These are phyloP conservation scores for Polyommatus icarus DNA, from an alignment of 2,888 invertebrate species.

Conservation along the genomic window DNA sequence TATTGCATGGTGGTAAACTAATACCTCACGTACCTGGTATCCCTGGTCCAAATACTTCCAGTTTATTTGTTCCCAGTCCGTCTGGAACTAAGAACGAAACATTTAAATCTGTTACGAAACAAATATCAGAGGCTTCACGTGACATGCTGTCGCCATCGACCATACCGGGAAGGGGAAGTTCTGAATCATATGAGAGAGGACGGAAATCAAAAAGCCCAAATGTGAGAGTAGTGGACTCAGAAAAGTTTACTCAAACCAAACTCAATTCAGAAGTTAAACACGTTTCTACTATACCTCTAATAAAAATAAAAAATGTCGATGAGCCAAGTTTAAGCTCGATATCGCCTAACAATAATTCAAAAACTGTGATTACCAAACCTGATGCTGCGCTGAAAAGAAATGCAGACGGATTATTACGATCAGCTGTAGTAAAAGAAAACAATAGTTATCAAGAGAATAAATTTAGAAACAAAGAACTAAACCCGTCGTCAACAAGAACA, in stretches of 20 bases:
- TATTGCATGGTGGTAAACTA: slow-evolving; percentile 85
- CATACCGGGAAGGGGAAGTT: slow-evolving; percentile 48
- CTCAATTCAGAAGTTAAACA: slow-evolving; percentile 54
- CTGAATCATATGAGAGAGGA: slow-evolving; percentile 54
- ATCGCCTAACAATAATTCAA: slow-evolving; percentile 50
- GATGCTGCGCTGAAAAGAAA: slow-evolving; percentile 62
- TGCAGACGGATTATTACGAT: slow-evolving; percentile 61
- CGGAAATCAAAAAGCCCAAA: slow-evolving; percentile 54
- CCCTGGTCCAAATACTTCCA: slow-evolving; percentile 87
- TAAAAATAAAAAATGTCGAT: slow-evolving; percentile 68
- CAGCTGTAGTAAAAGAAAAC: slow-evolving; percentile 61
- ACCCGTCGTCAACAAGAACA: slow-evolving; percentile 48
- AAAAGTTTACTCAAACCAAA: slow-evolving; percentile 52
- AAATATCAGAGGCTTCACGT: slow-evolving; percentile 51
- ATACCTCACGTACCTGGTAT: slow-evolving; percentile 93
- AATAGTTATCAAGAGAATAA: slow-evolving; percentile 52
- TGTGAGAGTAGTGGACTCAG: slow-evolving; percentile 46
- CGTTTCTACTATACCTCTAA: slow-evolving; percentile 58
- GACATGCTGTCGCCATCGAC: slow-evolving; percentile 48
- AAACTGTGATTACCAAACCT: slow-evolving; percentile 51
- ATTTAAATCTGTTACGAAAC: slow-evolving; percentile 49
- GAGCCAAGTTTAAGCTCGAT: slow-evolving; percentile 48
- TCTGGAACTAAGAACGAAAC: slow-evolving; percentile 43
- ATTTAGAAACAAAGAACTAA: slow-evolving; percentile 55
- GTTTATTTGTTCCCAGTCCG: slow-evolving; percentile 59